Evolutionary conservation across 2,888 invertebrate genomes (phyloP).

Genomic region (Myopa testacea): DNA sequence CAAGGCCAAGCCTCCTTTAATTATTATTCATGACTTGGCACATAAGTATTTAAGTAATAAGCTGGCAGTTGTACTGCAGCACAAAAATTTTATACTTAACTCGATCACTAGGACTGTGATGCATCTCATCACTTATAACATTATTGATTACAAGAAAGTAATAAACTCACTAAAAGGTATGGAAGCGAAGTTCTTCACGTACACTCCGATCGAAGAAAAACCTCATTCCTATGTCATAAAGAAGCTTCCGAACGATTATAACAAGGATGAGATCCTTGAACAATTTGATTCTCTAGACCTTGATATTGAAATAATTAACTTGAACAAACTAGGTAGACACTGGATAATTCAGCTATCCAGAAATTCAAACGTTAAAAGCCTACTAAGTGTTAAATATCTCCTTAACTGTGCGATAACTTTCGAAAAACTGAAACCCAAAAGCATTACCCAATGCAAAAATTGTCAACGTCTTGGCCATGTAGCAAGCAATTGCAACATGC

Average conservation of each 20-base stretch:
- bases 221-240: background rate
- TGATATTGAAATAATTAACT: background rate
- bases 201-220: background rate
- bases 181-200: background rate
- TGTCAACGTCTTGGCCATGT: slow-evolving; percentile 11
- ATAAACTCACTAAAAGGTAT: background rate
- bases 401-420: background rate
- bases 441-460: slow-evolving; percentile 9
- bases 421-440: background rate
- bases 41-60: background rate
- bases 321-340: background rate
- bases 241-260: background rate
- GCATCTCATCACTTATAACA: too few relatives aligned
- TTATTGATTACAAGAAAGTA: background rate
- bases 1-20: background rate
- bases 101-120: slow-evolving; percentile 4
- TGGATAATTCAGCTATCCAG: background rate
- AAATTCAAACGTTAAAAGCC: background rate
- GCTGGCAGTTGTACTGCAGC: background rate
- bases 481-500: slow-evolving; percentile 2
- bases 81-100: slow-evolving; percentile 2
- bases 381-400: background rate
- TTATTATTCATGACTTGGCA: background rate
- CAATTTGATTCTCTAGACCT: background rate
- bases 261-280: background rate